Base-by-base conservation (phyloP, 2,797 vertebrate species). In the Phylloscopus collybita region DNA sequence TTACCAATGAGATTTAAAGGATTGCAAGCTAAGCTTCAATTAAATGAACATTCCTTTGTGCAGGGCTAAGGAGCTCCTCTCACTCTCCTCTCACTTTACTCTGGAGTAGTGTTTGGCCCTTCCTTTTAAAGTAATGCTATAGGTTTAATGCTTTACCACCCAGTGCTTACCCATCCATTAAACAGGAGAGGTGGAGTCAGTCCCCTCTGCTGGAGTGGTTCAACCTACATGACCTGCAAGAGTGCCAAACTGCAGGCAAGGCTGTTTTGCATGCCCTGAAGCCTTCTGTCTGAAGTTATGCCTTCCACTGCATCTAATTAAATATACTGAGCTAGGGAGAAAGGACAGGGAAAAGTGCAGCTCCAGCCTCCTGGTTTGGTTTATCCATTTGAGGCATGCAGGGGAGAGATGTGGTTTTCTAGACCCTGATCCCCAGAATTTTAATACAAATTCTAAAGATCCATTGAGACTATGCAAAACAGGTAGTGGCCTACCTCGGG, bases 11-110 rank as follows among this genome's bases (percentile, higher is more conserved):
- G 73, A 69, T 86, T 57, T 70, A 62, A 84, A 75, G 70, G 73
- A 84, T 8, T 51, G 59, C 47, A 86, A 91, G 18, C 47, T 73
- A 86, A 96, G 64, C 75, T 83, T 86, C 82, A 95, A 88, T 78
- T 80, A 93, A 93, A 87, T 5, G n/a, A 88, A 40, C 66, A 75
- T 62, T 88, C 83, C 67, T 88, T 85, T 71, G 49, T 27, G 40
- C 12, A 3, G 34, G n/a, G 74, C 69, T 86, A 70, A 66, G 83
- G 44, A 92, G 73, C 62, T 54, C 42, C 65, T 85, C 67, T 84
- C 26, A 27, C 49, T 66, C 42, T 60, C 8, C 54, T 82, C 62
- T 82, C 49, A 30, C 4, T 12, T 16, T 81, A 76, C 73, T 93
- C 49, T 45, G 21, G 36, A 86, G 66, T 8, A n/a, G 59, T 34